Base-by-base conservation (phyloP, 2,113 vertebrate species). In the Etheostoma spectabile region DNA sequence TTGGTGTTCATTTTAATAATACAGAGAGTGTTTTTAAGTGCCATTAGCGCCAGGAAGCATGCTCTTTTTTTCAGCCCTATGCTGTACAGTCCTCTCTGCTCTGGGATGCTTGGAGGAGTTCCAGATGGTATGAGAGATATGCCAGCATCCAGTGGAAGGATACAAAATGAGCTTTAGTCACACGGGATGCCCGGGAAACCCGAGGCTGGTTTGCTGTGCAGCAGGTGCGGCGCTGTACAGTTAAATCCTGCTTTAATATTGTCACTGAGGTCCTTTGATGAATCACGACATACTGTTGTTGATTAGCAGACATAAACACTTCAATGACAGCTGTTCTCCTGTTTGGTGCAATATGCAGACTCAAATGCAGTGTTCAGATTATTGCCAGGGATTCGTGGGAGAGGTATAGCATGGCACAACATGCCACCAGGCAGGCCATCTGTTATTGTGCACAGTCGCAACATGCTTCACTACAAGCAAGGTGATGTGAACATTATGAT, bases 371-470 rank as follows among this genome's bases (percentile, higher is more conserved):
- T 13, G 14, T 35, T 66, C 49, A 59, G 65, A 80, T 65, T 45
- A 48, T 4, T 88, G 88, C 74, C 84, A 85, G 61, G 49, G 27
- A 74, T 83, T 90, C 19, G 73, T 88, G 87, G 88, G 90, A 85
- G 73, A 33, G 66, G 49, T 76, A 83, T 51, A 27, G 38, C 74
- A 63, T 22, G 21, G 10, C 88, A 71, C 84, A 76, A 80, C 83
- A 84, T 78, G 93, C 56, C 55, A 82, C 48, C 70, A 42, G 49
- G 62, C 61, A 69, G 27, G 64, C 90, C 91, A 93, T 93, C 89
- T 93, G 91, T 81, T 77, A 38, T 15, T 35, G 12, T 53, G 83
- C 33, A 79, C 72, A 8, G n/a, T 52, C 38, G 59, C 64, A 68
- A 52, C 45, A 63, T 30, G 60, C 35, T 18, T 45, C n/a, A 66